Evolutionary conservation across 2,797 vertebrate species (phyloP), one percentile per base, ranked within the genome.

Genomic region (Gobio occitaniae): DNA sequence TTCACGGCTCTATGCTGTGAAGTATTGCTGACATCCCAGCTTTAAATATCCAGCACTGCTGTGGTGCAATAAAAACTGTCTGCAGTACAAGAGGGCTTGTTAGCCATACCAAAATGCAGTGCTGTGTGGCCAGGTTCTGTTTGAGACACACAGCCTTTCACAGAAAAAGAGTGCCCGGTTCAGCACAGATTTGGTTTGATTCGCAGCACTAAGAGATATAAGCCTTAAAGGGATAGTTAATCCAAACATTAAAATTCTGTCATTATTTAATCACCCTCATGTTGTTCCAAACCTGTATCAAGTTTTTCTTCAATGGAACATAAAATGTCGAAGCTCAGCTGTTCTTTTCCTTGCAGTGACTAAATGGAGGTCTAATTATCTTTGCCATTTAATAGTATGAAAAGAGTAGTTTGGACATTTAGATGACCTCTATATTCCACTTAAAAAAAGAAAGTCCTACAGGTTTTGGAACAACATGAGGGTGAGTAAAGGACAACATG

Each of bases 61-160:
- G 10, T 82, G 48, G n/a, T 41, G 25, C 17, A 87, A 41, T 69
- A 36, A 41, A 66, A 72, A 19, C 10, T 38, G 44, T 10, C 32
- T 63, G 19, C 25, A 19, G 25, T 41, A 75, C 54, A n/a, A 48
- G 13, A 48, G 63, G 71, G 48, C 16, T 82, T 25, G 61, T 85
- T 85, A 78, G 83, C 47, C 56, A 71, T 85, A 63, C 65, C 63
- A 83, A 44, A 72, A 86, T 74, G 52, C 76, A 76, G 17, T 86
- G 84, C 48, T 69, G 16, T 32, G 54, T 86, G 86, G 63, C 83
- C 86, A 81, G 63, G 65, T 80, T 86, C 48, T 86, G 82, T 78
- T 71, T 81, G 36, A 29, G 16, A 56, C 44, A 41, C 63, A 21
- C 74, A 71, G 63, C 29, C 32, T n/a, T 17, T 16, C 17, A 11